Conservation (phyloP, 92 coral and sea anemone species). For the Parazoanthus darwini region DNA sequence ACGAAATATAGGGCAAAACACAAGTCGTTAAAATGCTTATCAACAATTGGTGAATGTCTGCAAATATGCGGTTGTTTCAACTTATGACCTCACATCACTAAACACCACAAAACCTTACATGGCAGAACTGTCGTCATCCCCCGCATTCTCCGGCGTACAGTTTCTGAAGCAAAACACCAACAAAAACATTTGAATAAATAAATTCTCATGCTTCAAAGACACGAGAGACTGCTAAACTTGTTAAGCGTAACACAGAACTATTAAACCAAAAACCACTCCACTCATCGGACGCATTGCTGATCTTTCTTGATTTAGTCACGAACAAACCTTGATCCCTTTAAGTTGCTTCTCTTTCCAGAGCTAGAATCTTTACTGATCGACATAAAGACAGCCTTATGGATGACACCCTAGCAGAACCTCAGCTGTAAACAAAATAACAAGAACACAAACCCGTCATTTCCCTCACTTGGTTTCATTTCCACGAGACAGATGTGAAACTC, state of each 20-base stretch:
- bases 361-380: conserved; percentile 48
- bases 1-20: too few species aligned
- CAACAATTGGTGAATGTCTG: neutral
- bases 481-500: neutral
- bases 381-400: conserved; percentile 46
- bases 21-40: neutral
- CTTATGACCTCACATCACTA: neutral
- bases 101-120: conserved; percentile 6
- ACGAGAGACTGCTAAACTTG: neutral
- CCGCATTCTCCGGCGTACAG: neutral
- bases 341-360: neutral
- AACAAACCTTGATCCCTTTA: conserved; percentile 17
- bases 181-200: neutral
- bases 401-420: neutral
- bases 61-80: neutral
- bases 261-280: neutral
- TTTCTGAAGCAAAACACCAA: conserved; percentile 19
- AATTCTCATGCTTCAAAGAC: neutral
- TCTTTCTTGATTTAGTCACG: conserved; percentile 17
- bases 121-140: conserved; percentile 1
- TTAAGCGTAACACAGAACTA: neutral
- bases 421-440: conserved; percentile 19
- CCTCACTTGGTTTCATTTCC: conserved; percentile 14
- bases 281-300: neutral
- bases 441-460: conserved; percentile 15